Evolutionary conservation across 2,113 vertebrate species (phyloP).

Genomic region (Platycercus adscitus): DNA sequence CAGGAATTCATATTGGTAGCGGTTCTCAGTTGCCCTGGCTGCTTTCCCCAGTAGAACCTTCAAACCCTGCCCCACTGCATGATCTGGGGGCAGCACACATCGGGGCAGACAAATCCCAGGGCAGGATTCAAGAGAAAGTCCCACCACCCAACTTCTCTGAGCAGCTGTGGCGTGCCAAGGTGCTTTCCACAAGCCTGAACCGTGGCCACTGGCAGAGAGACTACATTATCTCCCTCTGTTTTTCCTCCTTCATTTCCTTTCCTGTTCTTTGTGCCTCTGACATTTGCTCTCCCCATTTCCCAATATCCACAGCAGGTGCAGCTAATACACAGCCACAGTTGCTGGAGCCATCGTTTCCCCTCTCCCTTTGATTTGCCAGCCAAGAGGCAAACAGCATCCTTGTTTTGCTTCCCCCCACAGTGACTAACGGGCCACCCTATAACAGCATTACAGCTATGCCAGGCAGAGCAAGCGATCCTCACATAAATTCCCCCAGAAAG

Average conservation of each 20-base stretch:
- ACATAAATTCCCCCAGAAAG: constrained; percentile 17
- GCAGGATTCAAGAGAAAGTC: not conserved
- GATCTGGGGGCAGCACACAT: not conserved
- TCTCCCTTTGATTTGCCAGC: constrained; percentile 5
- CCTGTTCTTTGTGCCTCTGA: not conserved
- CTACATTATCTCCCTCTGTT: not conserved
- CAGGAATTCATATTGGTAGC: not conserved
- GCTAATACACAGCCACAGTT: not conserved
- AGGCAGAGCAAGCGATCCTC: not conserved
- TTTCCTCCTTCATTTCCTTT: constrained; percentile 46
- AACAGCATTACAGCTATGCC: not conserved
- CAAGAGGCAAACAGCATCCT: not conserved
- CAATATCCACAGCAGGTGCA: constrained; percentile 6
- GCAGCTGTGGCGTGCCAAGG: not conserved
- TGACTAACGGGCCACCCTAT: not conserved
- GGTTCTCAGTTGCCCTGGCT: no score
- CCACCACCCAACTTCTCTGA: not conserved
- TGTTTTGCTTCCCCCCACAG: not conserved
- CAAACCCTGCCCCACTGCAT: not conserved
- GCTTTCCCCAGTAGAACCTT: not conserved
- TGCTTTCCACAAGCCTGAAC: not conserved
- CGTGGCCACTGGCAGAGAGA: not conserved
- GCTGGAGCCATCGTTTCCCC: not conserved
- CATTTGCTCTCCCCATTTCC: not conserved
- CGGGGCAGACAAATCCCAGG: not conserved